These are phyloP conservation scores for Characodon lateralis DNA, from an alignment of 2,797 vertebrate genomes.

Conservation along the genomic window DNA sequence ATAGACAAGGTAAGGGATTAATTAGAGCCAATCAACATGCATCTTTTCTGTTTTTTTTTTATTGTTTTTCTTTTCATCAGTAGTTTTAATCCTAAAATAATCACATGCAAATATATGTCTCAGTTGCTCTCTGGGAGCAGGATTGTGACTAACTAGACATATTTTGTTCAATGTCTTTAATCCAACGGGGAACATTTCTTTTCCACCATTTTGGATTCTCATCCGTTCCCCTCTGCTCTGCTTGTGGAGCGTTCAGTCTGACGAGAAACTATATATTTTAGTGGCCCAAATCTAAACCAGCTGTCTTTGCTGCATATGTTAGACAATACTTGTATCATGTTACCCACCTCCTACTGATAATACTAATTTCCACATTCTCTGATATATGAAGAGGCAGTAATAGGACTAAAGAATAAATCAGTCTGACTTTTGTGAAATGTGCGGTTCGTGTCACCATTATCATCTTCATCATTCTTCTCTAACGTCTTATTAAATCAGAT, in stretches of 20 bases:
- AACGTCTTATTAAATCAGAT: background rate
- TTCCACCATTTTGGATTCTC: slow-evolving; percentile 65
- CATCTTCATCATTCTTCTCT: background rate
- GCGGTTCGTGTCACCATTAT: background rate
- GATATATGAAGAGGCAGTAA: slow-evolving; percentile 13
- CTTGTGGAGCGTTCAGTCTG: slow-evolving; percentile 59
- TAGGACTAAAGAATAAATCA: slow-evolving; percentile 11
- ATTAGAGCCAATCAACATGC: slow-evolving; percentile 21
- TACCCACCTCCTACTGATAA: slow-evolving; percentile 25
- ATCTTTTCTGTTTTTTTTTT: slow-evolving; percentile 9
- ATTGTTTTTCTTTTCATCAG: slow-evolving; percentile 35
- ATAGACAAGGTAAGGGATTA: background rate
- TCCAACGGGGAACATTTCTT: slow-evolving; percentile 54
- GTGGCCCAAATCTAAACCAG: slow-evolving; percentile 60
- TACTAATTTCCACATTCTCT: slow-evolving; percentile 14
- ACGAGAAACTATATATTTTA: slow-evolving; percentile 57
- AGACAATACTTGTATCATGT: slow-evolving; percentile 27
- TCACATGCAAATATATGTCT: slow-evolving; percentile 74
- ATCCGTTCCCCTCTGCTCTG: slow-evolving; percentile 79
- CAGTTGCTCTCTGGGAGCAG: slow-evolving; percentile 62
- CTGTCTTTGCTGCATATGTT: slow-evolving; percentile 55
- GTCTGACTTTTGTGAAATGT: slow-evolving; percentile 1
- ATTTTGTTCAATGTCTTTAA: slow-evolving; percentile 72
- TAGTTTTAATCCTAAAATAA: slow-evolving; percentile 74
- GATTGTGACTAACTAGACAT: slow-evolving; percentile 78